Evolutionary conservation across 2,113 vertebrate genomes (phyloP).

Genomic region (Nothoprocta perdicaria): DNA sequence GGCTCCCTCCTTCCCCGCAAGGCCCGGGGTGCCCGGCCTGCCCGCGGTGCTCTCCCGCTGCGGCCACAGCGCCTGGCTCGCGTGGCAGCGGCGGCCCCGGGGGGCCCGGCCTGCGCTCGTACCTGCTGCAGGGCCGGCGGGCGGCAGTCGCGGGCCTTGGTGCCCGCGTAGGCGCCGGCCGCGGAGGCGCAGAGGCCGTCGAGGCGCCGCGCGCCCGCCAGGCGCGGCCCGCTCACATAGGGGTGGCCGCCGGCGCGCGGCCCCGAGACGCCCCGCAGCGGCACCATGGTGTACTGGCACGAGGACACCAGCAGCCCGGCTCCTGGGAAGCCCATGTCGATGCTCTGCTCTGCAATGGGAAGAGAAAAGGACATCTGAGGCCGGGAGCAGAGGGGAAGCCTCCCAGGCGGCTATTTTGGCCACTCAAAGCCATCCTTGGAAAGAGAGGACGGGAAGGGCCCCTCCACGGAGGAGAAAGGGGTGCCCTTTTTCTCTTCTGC

Average conservation of each 20-base stretch:
- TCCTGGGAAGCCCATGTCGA: conserved; percentile 89
- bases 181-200: conserved; percentile 67
- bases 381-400: background rate
- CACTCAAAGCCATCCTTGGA: background rate
- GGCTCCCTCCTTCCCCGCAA: background rate
- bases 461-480: background rate
- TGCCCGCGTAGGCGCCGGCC: conserved; percentile 60
- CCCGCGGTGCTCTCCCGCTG: background rate
- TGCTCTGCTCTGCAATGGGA: conserved; percentile 86
- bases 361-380: conserved; percentile 24
- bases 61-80: too few relatives aligned
- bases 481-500: background rate
- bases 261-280: conserved; percentile 85
- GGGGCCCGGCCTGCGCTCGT: background rate
- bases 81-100: too few relatives aligned
- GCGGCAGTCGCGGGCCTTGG: conserved; percentile 79
- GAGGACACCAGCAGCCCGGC: conserved; percentile 83
- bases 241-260: conserved; percentile 76
- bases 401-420: background rate
- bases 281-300: conserved; percentile 97
- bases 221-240: conserved; percentile 80
- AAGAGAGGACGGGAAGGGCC: background rate
- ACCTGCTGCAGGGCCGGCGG: conserved; percentile 83
- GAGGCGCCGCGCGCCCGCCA: conserved; percentile 60
- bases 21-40: accelerated